These are phyloP conservation scores for Sebastes matsubarae DNA, from an alignment of 2,797 vertebrate genomes.

Conservation along the genomic window DNA sequence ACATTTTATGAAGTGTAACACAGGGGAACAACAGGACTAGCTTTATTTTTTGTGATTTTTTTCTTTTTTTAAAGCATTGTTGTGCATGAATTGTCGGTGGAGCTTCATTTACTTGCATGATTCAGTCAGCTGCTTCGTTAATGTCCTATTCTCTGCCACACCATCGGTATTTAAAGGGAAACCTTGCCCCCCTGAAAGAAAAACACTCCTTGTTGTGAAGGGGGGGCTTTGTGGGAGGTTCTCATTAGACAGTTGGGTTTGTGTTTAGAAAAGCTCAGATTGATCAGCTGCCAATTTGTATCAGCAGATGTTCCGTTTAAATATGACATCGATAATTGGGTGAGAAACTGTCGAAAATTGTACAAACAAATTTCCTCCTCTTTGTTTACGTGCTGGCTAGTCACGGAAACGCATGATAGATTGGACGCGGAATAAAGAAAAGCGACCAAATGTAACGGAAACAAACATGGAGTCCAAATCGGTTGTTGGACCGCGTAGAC, in stretches of 20 bases:
- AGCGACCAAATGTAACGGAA: constrained; percentile 22
- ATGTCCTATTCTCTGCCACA: constrained; percentile 5
- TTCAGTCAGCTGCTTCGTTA: constrained; percentile 15
- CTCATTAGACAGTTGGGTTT: constrained; percentile 61
- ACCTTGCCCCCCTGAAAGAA: constrained; percentile 27
- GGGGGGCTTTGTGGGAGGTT: constrained; percentile 48
- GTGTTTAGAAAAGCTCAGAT: constrained; percentile 53
- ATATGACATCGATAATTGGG: constrained; percentile 63
- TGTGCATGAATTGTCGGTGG: constrained; percentile 17
- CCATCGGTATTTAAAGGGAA: constrained; percentile 31
- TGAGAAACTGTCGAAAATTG: constrained; percentile 53
- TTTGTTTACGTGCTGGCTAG: constrained; percentile 46
- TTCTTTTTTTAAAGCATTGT: background rate
- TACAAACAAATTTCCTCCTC: constrained; percentile 38
- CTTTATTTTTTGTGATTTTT: constrained; percentile 7
- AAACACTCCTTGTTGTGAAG: constrained; percentile 31
- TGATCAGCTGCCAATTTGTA: constrained; percentile 69
- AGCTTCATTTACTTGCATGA: background rate
- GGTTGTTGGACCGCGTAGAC: background rate
- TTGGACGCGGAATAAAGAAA: constrained; percentile 31
- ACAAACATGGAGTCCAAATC: constrained; percentile 15
- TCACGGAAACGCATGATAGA: constrained; percentile 2
- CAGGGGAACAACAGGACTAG: background rate
- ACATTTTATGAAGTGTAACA: constrained; percentile 10
- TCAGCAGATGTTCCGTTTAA: constrained; percentile 67